Conservation (phyloP, 1,140 invertebrate species). For the Teleogryllus occipitalis region DNA sequence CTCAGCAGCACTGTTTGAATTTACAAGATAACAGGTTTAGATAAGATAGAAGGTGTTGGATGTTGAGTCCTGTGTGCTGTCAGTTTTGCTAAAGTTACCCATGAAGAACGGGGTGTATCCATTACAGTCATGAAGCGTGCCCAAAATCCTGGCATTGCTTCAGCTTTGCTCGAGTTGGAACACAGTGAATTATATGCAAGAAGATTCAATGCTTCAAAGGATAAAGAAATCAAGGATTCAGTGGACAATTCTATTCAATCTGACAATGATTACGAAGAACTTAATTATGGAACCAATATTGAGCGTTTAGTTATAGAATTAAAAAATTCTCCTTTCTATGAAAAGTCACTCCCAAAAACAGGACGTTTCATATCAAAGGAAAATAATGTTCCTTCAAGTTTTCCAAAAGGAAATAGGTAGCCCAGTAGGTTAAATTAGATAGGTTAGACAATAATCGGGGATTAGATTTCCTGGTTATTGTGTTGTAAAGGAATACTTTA, state of each 20-base stretch:
- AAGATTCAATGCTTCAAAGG: background rate
- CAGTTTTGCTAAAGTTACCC: no score
- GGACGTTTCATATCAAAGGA: no score
- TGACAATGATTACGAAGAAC: conserved; percentile 1
- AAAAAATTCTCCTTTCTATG: background rate
- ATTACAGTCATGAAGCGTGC: background rate
- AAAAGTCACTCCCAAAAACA: no score
- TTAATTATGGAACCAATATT: background rate
- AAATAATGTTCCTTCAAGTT: no score
- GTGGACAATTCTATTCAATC: background rate
- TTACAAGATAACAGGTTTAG: no score
- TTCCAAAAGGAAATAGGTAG: no score
- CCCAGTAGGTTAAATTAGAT: background rate
- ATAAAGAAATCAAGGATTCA: background rate
- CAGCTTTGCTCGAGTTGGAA: conserved; percentile 13
- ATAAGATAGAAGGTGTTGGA: no score
- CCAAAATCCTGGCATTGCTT: background rate
- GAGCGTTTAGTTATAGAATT: background rate
- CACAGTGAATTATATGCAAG: conserved; percentile 17
- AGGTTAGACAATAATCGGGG: background rate
- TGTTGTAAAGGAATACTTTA: background rate
- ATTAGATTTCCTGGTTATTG: background rate
- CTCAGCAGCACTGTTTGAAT: no score
- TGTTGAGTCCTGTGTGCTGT: no score
- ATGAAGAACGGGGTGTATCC: no score